phyloP scores from a whole-genome alignment of 2,888 invertebrate species.

The Epistrophe eligans region DNA sequence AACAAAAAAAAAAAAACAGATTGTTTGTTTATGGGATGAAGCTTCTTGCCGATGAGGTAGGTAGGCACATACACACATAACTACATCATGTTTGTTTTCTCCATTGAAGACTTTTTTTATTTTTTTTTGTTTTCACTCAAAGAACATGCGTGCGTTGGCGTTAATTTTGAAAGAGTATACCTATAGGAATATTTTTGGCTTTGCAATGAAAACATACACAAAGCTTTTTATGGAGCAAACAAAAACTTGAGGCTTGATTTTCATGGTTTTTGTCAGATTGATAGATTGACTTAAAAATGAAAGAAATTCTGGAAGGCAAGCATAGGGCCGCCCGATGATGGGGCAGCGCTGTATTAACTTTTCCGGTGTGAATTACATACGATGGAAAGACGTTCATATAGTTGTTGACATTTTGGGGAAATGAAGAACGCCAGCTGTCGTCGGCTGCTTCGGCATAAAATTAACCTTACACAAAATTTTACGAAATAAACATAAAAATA shows the following conservation, averaged over 20 bases:
- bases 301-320: constrained; percentile 29
- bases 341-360: constrained; percentile 26
- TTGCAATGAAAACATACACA: not conserved
- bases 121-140: constrained; percentile 2
- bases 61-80: not conserved
- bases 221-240: constrained; percentile 26
- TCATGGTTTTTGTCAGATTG: constrained; percentile 8
- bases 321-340: not conserved
- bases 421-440: constrained; percentile 7
- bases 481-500: not conserved
- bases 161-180: constrained; percentile 1
- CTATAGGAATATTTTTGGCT: not conserved
- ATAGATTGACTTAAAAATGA: constrained; percentile 25
- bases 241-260: not conserved
- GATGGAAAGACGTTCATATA: not conserved
- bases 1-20: constrained; percentile 20
- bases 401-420: constrained; percentile 7
- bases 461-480: not conserved
- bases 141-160: constrained; percentile 20
- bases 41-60: not conserved
- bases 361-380: constrained; percentile 19
- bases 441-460: not conserved
- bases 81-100: constrained; percentile 8
- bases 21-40: constrained; percentile 29
- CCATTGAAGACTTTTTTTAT: constrained; percentile 7